Conservation (phyloP, 2,888 invertebrate species). For the Stenurella melanura region DNA sequence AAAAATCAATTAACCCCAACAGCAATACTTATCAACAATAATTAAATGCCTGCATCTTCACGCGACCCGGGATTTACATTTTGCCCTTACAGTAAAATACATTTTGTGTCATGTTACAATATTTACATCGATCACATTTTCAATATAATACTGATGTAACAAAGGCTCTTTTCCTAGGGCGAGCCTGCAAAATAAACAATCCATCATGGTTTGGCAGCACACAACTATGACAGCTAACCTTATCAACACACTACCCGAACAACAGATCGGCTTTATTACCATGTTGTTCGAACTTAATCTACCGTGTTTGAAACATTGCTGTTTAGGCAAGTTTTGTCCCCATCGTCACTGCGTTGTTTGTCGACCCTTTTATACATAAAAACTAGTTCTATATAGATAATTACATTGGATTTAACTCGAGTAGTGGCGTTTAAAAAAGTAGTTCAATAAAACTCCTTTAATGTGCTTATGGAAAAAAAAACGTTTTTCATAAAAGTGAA, state of each 20-base stretch:
- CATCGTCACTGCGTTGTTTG: not conserved
- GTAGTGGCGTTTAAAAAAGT: too few species aligned
- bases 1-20: not conserved
- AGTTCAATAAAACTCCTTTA: too few species aligned
- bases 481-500: too few species aligned
- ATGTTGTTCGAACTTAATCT: slow-evolving; percentile 15
- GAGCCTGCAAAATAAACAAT: slow-evolving; percentile 21
- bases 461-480: too few species aligned
- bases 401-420: too few species aligned
- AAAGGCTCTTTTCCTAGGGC: not conserved
- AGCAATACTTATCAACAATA: not conserved
- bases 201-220: slow-evolving; percentile 8
- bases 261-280: slow-evolving; percentile 20
- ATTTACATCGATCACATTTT: slow-evolving; percentile 15
- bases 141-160: not conserved
- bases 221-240: slow-evolving; percentile 2
- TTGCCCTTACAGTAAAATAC: not conserved
- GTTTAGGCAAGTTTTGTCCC: not conserved
- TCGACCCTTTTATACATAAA: not conserved
- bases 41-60: not conserved
- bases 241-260: slow-evolving; percentile 3
- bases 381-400: too few species aligned
- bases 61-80: not conserved
- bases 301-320: slow-evolving; percentile 4
- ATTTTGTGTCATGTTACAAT: slow-evolving; percentile 2